Percentiles rank a stretch among this genome's conserved stretches.
These are phyloP conservation scores for Whitmania pigra DNA, from an alignment of 1,140 invertebrate species.

Conservation along the genomic window DNA sequence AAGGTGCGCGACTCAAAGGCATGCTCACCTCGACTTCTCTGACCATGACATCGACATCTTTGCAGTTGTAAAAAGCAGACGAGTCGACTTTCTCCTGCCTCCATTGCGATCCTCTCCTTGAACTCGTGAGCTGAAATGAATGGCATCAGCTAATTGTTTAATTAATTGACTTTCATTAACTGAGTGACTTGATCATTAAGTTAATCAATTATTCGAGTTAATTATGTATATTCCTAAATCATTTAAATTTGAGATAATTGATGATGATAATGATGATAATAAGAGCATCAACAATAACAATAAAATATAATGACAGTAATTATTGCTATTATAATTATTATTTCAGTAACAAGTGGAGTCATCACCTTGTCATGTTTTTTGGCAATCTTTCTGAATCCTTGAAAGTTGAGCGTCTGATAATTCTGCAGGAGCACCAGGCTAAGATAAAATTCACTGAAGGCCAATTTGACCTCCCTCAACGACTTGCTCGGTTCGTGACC, in stretches of 20 bases:
- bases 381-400: constrained; percentile 97
- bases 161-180: too few relatives aligned
- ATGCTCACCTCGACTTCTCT: constrained; percentile 72
- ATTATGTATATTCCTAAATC: too few relatives aligned
- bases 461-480: constrained; percentile 82
- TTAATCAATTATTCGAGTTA: too few relatives aligned
- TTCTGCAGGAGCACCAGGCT: constrained; percentile 76
- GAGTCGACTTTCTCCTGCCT: constrained; percentile 78
- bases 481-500: constrained; percentile 7
- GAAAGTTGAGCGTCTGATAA: constrained; percentile 85
- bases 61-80: constrained; percentile 88
- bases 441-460: constrained; percentile 97
- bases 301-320: not conserved
- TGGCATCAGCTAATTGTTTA: not conserved
- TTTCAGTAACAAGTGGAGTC: not conserved
- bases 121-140: constrained; percentile 36
- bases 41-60: constrained; percentile 90
- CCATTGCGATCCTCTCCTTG: constrained; percentile 55
- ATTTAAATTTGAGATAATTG: too few relatives aligned
- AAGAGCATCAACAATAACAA: constrained; percentile 8
- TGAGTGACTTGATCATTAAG: too few relatives aligned
- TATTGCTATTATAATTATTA: not conserved
- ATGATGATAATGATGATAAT: constrained; percentile 9
- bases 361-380: constrained; percentile 98
- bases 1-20: not conserved